Base-by-base conservation (phyloP, 2,888 invertebrate species). In the Ormyrus labotus region DNA sequence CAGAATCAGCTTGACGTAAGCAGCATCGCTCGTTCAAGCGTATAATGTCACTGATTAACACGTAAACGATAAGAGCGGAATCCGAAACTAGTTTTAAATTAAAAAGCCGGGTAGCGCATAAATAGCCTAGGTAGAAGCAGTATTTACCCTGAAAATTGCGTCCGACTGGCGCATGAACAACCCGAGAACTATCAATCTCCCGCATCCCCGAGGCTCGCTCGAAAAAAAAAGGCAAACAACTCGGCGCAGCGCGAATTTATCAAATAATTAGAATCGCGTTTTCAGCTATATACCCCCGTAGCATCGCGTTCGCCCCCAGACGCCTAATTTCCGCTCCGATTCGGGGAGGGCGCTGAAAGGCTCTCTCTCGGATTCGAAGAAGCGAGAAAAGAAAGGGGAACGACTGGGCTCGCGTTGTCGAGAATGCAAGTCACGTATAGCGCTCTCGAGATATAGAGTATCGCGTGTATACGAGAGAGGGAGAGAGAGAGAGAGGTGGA, bases 191-290 rank as follows among this genome's bases (percentile, higher is more conserved):
- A 69, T 69, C 57, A 57, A 69, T 69, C 57, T 69, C 19, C 45
- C 69, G 34, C 34, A 10, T 13, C n/a, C n/a, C 47, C 4, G 57
- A 47, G 47, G 8, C 5, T 9, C 6, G 48, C 19, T 10, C n/a
- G 34, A 10, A 51, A 9, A 13, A 55, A n/a, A 57, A n/a, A 47
- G 6, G 51, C 7, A 10, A 7, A 10, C 5, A 55, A 50, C n/a
- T 13, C 7, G 64, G 64, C 48, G 64, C n/a, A 4, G 13, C 7
- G 50, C n/a, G 45, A 67, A 60, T 75, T 75, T 75, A 75, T 75
- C 60, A 75, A 75, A 75, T 68, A 75, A 75, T 75, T 53, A 55
- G 51, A 11, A 75, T 75, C 68, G 75, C 53, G 11, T 6, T 7
- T 48, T 11, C 5, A 9, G 55, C 50, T n/a, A 13, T 13, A 0